Evolutionary conservation across 2,113 vertebrate genomes (phyloP), one percentile per base, ranked within the genome.

Genomic region (Oreotragus oreotragus): DNA sequence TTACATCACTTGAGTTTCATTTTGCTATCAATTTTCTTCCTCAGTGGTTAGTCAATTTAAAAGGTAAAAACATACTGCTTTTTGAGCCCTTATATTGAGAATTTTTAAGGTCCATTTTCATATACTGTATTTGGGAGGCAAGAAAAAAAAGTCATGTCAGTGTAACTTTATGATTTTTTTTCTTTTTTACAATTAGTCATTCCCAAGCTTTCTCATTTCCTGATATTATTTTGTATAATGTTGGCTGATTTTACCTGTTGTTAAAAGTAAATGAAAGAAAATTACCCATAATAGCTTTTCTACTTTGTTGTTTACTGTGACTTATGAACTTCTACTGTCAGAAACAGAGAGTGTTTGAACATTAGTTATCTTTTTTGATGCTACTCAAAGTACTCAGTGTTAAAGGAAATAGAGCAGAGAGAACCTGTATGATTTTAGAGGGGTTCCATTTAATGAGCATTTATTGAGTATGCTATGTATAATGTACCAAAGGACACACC

Each of bases 251-350:
- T 95, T 96, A 97, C 57, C 90, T 97, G 83, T 5, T 96, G 58
- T 73, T 98, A 98, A 96, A 97, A 97, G 84, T 84, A 45, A 97
- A 86, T 93, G 84, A 90, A 91, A 88, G 88, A 96, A 97, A 97
- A 97, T 97, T 84, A 79, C 45, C 83, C 60, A 10, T 96, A 95
- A 88, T 96, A 81, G 87, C 45, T 96, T 96, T 95, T 91, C 43
- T 58, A 77, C 58, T 94, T 76, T 58, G 73, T 92, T 97, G 76
- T 96, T 96, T 89, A 28, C 30, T 33, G 7, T 64, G 39, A 49
- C 53, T 76, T 95, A 28, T 0, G 14, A 73, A 23, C 21, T 55
- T 12, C 80, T 33, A n/a, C 79, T 88, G 1, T 91, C 62, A 76
- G 91, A 76, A 93, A 30, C 7, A 79, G 51, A 83, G 43, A 91